Evolutionary conservation across 2,113 vertebrate genomes (phyloP).

Genomic region (Pollachius pollachius): DNA sequence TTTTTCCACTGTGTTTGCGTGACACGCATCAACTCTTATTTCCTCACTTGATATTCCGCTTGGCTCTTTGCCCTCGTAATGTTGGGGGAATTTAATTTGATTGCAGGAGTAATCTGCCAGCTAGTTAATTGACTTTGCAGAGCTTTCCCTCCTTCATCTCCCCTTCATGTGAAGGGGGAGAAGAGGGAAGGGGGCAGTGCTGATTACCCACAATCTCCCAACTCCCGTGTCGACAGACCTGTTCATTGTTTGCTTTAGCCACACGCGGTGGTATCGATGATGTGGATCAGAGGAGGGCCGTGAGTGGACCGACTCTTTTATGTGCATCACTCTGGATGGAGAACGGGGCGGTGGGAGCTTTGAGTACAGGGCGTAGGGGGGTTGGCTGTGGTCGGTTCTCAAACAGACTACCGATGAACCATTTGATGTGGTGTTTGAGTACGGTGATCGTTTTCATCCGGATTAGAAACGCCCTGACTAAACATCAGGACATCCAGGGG

Average conservation of each 20-base stretch:
- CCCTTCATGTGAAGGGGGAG: conserved; percentile 40
- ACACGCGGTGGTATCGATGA: conserved; percentile 11
- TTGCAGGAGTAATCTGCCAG: conserved; percentile 66
- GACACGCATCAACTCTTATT: conserved; percentile 49
- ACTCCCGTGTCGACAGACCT: conserved; percentile 16
- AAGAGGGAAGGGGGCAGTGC: conserved; percentile 6
- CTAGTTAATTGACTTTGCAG: conserved; percentile 72
- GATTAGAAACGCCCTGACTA: too few species aligned
- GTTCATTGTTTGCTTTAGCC: conserved; percentile 20
- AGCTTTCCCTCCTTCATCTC: conserved; percentile 48
- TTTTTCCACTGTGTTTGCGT: conserved; percentile 1
- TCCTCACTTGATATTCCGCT: conserved; percentile 62
- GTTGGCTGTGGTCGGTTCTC: too few species aligned
- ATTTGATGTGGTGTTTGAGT: too few species aligned
- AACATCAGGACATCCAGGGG: too few species aligned
- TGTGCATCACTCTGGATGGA: conserved; percentile 15
- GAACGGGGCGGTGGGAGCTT: too few species aligned
- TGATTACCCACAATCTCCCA: conserved; percentile 46
- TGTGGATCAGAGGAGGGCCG: conserved; percentile 9
- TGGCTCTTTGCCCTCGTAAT: conserved; percentile 52
- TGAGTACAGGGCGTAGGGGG: too few species aligned
- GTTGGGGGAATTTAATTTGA: conserved; percentile 72
- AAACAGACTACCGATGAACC: too few species aligned
- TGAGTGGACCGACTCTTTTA: conserved; percentile 25
- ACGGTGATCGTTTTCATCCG: too few species aligned